phyloP scores from a whole-genome alignment of 2,797 vertebrate species.

The Melanitta fusca region DNA sequence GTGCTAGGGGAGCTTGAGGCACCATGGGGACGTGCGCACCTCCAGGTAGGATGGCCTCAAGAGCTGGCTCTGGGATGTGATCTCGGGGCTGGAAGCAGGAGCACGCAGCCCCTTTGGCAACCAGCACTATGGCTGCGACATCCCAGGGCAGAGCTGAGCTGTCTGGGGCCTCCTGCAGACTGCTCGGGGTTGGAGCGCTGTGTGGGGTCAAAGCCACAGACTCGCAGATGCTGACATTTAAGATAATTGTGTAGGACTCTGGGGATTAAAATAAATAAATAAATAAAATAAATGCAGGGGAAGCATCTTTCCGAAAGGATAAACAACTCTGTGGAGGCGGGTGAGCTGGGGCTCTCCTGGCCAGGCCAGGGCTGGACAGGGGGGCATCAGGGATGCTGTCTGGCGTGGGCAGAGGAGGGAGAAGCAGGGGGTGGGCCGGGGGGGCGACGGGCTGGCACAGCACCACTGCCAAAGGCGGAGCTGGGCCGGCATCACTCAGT shows the following conservation, averaged over 20 bases:
- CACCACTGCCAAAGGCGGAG: not conserved
- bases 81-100: no score
- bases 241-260: not conserved
- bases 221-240: not conserved
- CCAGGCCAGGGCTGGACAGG: not conserved
- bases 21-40: not conserved
- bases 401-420: not conserved
- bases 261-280: not conserved
- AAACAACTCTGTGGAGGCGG: not conserved
- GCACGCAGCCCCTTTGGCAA: not conserved
- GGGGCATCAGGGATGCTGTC: not conserved
- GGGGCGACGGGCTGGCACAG: not conserved
- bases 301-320: no score
- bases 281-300: not conserved
- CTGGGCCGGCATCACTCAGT: not conserved
- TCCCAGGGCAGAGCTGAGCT: not conserved
- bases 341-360: no score
- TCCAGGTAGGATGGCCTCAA: no score
- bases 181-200: not conserved
- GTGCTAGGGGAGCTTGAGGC: not conserved
- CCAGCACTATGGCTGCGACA: accelerated
- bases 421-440: not conserved
- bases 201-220: not conserved
- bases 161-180: not conserved
- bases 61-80: not conserved